A percentile compares a stretch with the other conserved stretches of the same genome.
Evolutionary conservation across 2,113 vertebrate species (phyloP).

Genomic region (Bothrops jararaca): DNA sequence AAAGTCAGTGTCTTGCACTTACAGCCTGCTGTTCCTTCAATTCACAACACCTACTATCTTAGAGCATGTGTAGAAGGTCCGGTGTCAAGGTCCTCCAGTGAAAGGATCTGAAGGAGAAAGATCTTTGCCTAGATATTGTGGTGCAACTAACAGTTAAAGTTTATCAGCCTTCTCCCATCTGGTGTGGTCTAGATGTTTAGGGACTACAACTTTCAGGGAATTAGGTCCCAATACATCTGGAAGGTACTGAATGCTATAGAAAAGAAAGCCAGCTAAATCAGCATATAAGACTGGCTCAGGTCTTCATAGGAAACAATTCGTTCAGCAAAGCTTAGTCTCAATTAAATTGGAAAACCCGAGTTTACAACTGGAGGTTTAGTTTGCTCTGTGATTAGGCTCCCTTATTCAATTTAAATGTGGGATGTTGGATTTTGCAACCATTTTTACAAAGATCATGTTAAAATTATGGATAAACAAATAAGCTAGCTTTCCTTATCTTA

Average conservation of each 20-base stretch:
- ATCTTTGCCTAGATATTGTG: background rate
- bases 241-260: background rate
- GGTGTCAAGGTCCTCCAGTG: background rate
- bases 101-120: background rate
- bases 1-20: background rate
- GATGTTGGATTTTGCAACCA: background rate
- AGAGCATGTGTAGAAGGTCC: background rate
- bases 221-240: background rate
- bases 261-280: background rate
- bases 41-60: background rate
- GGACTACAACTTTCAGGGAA: background rate
- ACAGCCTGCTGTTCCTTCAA: background rate
- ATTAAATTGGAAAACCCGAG: too few species aligned
- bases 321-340: too few species aligned
- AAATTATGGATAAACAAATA: conserved; percentile 21
- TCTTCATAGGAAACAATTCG: background rate
- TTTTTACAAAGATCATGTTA: conserved; percentile 22
- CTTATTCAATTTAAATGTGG: background rate
- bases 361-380: background rate
- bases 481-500: background rate
- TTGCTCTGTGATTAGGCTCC: background rate
- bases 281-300: background rate
- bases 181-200: background rate
- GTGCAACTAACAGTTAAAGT: background rate
- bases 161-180: background rate